Evolutionary conservation across 2,113 vertebrate genomes (phyloP).

Genomic region (Chaenocephalus aceratus): DNA sequence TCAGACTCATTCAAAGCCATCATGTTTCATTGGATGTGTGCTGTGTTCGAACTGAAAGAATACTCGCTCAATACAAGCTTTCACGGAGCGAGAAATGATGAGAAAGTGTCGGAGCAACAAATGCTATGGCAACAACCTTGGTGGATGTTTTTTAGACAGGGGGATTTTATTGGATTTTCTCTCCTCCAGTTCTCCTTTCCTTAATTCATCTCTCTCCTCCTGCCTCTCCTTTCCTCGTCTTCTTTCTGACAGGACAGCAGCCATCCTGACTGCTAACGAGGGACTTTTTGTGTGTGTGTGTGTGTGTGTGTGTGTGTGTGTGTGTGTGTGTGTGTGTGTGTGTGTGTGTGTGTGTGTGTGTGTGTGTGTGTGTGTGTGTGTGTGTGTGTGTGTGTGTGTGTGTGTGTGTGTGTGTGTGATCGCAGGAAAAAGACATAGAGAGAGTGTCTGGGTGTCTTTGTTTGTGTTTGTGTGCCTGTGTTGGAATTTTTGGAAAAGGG

Average conservation of each 20-base stretch:
- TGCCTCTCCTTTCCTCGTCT: constrained; percentile 49
- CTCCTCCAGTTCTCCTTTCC: constrained; percentile 24
- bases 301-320: constrained; percentile 19
- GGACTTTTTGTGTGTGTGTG: constrained; percentile 24
- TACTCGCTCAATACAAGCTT: not conserved
- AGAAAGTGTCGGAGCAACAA: constrained; percentile 34
- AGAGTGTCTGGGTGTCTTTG: constrained; percentile 44
- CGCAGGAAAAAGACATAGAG: constrained; percentile 27
- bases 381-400: constrained; percentile 26
- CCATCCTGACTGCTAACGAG: constrained; percentile 78
- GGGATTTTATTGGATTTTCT: constrained; percentile 22
- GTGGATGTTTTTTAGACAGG: constrained; percentile 6
- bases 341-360: constrained; percentile 12
- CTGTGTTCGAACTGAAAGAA: not conserved
- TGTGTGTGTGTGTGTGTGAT: constrained; percentile 15
- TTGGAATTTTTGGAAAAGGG: constrained; percentile 51
- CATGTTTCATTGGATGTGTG: not conserved
- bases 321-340: constrained; percentile 20
- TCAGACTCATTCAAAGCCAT: constrained; percentile 27
- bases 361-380: constrained; percentile 17
- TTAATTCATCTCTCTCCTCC: constrained; percentile 37
- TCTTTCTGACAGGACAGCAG: constrained; percentile 65
- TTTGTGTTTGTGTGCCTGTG: constrained; percentile 28
- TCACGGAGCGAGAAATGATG: constrained; percentile 7
- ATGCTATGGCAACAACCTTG: constrained; percentile 68